phyloP scores from a whole-genome alignment of 1,140 invertebrate species.

The Gonatopus flavifemur region DNA sequence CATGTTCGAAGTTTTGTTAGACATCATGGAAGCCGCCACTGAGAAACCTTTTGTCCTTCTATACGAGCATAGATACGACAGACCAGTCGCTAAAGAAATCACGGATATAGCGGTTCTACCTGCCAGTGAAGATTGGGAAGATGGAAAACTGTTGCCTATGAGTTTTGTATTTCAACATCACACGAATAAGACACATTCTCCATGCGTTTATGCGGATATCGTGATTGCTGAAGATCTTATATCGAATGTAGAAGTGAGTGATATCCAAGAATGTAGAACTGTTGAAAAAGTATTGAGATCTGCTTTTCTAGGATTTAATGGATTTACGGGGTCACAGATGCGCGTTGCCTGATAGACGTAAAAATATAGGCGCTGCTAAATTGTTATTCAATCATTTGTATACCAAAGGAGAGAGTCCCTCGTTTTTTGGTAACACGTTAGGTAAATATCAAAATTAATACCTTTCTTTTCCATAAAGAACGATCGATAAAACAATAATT shows the following conservation, averaged over 20 bases:
- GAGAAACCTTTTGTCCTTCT: constrained; percentile 51
- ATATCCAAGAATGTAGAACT: neutral
- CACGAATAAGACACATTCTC: constrained; percentile 38
- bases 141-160: constrained; percentile 52
- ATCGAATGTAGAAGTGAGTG: constrained; percentile 30
- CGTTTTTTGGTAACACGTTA: constrained; percentile 59
- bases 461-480: too few species aligned
- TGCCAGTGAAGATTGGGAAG: constrained; percentile 41
- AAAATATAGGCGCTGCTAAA: constrained; percentile 20
- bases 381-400: constrained; percentile 50
- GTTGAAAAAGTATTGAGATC: constrained; percentile 8
- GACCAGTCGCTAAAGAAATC: constrained; percentile 55
- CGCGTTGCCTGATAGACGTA: constrained; percentile 39
- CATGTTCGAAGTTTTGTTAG: constrained; percentile 56
- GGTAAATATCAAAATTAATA: constrained; percentile 40
- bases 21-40: constrained; percentile 55
- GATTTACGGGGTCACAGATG: constrained; percentile 57
- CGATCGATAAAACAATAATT: neutral
- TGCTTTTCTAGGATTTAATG: constrained; percentile 46
- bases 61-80: constrained; percentile 55
- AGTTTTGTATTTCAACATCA: constrained; percentile 57
- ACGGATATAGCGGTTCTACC: constrained; percentile 63
- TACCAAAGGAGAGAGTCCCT: constrained; percentile 55
- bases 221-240: constrained; percentile 54
- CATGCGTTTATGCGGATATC: constrained; percentile 59